phyloP scores from a whole-genome alignment of 2,113 vertebrate species.

The Rhea pennata region DNA sequence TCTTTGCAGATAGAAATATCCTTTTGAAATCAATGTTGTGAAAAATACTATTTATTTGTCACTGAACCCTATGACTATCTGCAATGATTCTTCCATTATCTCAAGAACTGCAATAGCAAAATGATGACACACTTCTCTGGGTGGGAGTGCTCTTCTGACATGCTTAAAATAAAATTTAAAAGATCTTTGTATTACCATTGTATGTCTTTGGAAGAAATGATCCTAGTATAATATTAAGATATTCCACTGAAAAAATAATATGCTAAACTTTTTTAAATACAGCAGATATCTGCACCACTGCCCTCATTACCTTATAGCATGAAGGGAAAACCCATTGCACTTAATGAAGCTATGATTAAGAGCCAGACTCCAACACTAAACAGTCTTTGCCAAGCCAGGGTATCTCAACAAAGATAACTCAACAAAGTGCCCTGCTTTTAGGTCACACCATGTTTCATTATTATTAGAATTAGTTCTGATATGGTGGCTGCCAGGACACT shows the following conservation, averaged over 20 bases:
- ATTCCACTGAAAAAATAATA: neutral
- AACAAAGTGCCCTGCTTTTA: neutral
- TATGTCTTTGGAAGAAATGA: neutral
- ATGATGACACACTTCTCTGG: neutral
- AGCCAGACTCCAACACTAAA: neutral
- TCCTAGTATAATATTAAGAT: neutral
- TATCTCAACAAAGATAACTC: neutral
- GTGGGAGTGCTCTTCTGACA: neutral
- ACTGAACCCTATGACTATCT: rapidly evolving
- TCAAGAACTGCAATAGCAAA: neutral
- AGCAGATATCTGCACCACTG: neutral
- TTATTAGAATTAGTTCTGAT: neutral
- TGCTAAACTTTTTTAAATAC: neutral
- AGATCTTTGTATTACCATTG: neutral
- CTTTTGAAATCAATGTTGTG: rapidly evolving
- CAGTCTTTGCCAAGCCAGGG: neutral
- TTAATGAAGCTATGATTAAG: neutral
- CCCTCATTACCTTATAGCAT: neutral
- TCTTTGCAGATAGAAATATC: neutral
- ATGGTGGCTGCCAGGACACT: neutral
- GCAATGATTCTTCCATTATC: neutral
- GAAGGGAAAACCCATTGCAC: neutral
- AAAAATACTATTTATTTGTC: rapidly evolving
- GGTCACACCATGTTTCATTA: neutral
- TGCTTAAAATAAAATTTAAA: neutral